Base-by-base conservation (phyloP, 2,888 invertebrate genomes). In the Hemicrepidius hirtus region DNA sequence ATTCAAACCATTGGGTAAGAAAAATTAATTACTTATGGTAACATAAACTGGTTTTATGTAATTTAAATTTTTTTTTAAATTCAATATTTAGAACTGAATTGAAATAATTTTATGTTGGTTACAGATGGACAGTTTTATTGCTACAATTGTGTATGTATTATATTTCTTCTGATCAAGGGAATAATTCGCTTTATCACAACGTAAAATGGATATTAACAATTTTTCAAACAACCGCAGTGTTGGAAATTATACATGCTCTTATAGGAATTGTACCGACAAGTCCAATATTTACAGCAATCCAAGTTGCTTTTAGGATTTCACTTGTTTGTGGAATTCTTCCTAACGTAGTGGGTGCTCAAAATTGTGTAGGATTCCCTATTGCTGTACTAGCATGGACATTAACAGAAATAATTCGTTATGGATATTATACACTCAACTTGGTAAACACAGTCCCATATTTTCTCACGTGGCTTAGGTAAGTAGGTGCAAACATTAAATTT, bases 391-490 rank as follows among this genome's bases (percentile, higher is more conserved):
- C 98, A 12, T 99, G 99, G 99, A 92, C 94, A 13, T 85, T 98
- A 69, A 97, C 99, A 0, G 99, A 99, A 89, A 95, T 97, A 65
- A 93, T 98, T 76, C 91, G 99, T 82, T 99, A 99, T 83, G 90
- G 92, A 0, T 98, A 94, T 87, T 99, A 99, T 85, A 93, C 95
- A 4, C 88, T 95, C 21, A 94, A 93, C 84, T 88, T 98, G 44
- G 79, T 96, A 20, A 91, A 93, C 65, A 83, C 87, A 65, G 93
- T 95, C 3, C 97, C 97, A 0, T 89, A 92, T 77, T 77, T 92
- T 63, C 86, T 99, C 37, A 88, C 92, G 20, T 98, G 95, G 91
- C 90, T 95, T 78, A 93, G 97, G 81, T 82, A 75, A 77, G 73
- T 24, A 24, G 24, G 24, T 24, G 5, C 24, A 24, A 24, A n/a